Conservation (phyloP, 2,113 vertebrate genomes). For the Meles meles region DNA sequence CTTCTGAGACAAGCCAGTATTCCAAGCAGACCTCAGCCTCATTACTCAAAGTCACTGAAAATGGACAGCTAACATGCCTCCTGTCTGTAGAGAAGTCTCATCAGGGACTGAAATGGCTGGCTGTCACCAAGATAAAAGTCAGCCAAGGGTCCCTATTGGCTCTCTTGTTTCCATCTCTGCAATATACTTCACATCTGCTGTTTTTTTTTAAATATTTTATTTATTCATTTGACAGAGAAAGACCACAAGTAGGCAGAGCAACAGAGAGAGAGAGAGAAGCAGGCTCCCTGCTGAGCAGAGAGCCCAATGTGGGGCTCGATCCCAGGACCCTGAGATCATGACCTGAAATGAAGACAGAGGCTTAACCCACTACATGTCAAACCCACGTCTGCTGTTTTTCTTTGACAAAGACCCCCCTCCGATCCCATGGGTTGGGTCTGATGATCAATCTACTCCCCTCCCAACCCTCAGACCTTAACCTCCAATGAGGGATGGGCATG, state of each 20-base stretch:
- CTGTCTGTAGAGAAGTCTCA: neutral
- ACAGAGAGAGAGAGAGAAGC: too few species aligned
- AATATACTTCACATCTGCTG: neutral
- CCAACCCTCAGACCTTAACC: neutral
- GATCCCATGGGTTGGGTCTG: neutral
- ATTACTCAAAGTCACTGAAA: neutral
- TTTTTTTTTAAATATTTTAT: too few species aligned
- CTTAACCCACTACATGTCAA: too few species aligned
- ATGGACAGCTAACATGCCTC: neutral
- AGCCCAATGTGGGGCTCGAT: too few species aligned
- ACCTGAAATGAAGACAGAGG: too few species aligned
- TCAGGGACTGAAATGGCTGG: neutral
- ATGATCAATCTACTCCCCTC: neutral
- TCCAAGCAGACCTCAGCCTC: neutral
- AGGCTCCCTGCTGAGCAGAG: too few species aligned
- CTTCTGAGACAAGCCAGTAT: neutral
- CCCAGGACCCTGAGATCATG: too few species aligned
- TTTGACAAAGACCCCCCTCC: neutral
- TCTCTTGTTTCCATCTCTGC: neutral
- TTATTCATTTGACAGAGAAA: too few species aligned
- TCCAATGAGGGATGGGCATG: neutral
- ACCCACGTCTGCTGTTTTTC: neutral
- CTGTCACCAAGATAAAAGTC: neutral
- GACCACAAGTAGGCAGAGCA: too few species aligned
- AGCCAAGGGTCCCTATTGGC: neutral